Conservation (phyloP, 2,888 invertebrate genomes). For the Melipona beecheii region DNA sequence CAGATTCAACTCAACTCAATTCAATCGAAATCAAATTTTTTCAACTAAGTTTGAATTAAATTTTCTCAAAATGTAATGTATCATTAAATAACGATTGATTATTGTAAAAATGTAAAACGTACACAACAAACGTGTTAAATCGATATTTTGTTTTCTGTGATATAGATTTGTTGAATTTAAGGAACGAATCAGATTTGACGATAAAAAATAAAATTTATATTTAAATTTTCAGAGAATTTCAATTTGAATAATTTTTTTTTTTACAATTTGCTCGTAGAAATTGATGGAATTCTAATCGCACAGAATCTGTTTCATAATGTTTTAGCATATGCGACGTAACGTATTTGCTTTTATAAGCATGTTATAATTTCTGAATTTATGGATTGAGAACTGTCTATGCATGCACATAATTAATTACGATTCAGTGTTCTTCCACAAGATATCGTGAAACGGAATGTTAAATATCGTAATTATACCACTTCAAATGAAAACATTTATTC, state of each 20-base stretch:
- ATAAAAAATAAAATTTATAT: background rate
- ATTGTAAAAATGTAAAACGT: background rate
- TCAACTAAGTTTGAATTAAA: no score
- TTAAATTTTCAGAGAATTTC: rapidly evolving
- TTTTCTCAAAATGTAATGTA: no score
- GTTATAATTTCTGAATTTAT: no score
- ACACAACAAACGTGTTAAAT: no score
- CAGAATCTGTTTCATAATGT: background rate
- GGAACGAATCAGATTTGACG: background rate
- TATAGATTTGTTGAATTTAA: background rate
- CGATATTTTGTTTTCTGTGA: background rate
- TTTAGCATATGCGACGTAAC: background rate
- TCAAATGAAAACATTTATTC: constrained; percentile 4
- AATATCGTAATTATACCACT: background rate
- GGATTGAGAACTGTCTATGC: background rate
- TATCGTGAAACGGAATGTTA: background rate
- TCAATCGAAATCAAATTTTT: no score
- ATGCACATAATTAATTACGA: background rate
- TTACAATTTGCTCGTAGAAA: background rate
- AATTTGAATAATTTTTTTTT: background rate
- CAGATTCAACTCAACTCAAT: no score
- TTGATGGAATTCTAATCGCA: background rate
- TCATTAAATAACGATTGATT: no score
- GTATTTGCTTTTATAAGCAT: background rate
- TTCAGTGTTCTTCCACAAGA: background rate